Evolutionary conservation across 2,113 vertebrate genomes (phyloP).

Genomic region (Alexandromys fortis): DNA sequence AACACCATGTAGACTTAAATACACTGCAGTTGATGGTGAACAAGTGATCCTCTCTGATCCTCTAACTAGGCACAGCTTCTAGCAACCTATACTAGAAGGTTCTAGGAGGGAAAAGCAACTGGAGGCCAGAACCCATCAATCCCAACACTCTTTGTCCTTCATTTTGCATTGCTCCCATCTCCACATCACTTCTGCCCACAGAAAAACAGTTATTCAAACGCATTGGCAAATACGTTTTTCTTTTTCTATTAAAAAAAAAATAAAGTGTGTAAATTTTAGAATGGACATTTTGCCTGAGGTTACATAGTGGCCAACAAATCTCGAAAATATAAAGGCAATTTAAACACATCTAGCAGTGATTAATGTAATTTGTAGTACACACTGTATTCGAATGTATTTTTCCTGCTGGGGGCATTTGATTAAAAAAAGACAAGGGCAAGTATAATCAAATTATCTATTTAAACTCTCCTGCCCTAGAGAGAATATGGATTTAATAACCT

Average conservation of each 20-base stretch:
- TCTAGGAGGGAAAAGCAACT: too few species aligned
- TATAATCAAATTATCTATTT: conserved; percentile 77
- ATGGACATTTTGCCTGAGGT: conserved; percentile 50
- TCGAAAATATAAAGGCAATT: conserved; percentile 70
- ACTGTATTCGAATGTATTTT: conserved; percentile 44
- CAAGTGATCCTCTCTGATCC: too few species aligned
- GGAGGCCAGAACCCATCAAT: too few species aligned
- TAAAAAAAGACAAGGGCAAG: conserved; percentile 71
- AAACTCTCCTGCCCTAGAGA: conserved; percentile 63
- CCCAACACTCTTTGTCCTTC: background rate
- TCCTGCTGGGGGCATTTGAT: conserved; percentile 74
- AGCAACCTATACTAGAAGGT: too few species aligned
- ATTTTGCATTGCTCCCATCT: background rate
- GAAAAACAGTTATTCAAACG: background rate
- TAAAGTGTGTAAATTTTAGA: background rate
- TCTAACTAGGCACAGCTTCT: too few species aligned
- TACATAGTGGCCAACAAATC: conserved; percentile 49
- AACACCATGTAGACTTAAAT: too few species aligned
- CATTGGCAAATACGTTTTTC: background rate
- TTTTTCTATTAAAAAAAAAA: conserved; percentile 44
- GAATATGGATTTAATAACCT: conserved; percentile 68
- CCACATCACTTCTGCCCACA: fast-evolving
- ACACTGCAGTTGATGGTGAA: too few species aligned
- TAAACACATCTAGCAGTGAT: conserved; percentile 59
- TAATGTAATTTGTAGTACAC: conserved; percentile 64